phyloP scores from a whole-genome alignment of 2,113 vertebrate genomes.

The Chaetorhynchus papuensis region DNA sequence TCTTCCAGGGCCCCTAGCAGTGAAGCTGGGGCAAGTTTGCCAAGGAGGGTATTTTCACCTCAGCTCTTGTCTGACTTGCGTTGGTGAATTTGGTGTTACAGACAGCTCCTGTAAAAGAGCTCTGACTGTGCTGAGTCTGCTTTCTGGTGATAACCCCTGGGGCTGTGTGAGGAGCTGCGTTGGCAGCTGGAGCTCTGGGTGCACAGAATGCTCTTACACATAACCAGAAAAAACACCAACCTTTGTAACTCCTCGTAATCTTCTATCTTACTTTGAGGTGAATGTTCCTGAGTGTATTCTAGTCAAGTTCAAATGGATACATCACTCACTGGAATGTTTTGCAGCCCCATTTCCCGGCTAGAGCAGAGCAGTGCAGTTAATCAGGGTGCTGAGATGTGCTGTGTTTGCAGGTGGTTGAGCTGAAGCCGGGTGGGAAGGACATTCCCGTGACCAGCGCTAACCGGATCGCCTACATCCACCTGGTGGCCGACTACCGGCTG shows the following conservation, averaged over 20 bases:
- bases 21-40: neutral
- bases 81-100: neutral
- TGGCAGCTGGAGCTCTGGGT: neutral
- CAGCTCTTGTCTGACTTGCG: neutral
- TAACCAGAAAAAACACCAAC: neutral
- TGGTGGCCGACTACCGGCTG: constrained; percentile 92
- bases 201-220: neutral
- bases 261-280: neutral
- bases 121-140: neutral
- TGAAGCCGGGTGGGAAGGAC: constrained; percentile 90
- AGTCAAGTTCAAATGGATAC: neutral
- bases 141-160: neutral
- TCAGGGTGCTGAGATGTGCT: neutral
- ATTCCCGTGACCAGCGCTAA: constrained; percentile 94
- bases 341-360: fast-evolving
- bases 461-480: constrained; percentile 92
- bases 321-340: neutral
- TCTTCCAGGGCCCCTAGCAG: neutral
- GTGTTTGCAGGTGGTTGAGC: constrained; percentile 86
- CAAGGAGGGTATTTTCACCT: neutral
- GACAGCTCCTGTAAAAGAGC: neutral
- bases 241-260: neutral
- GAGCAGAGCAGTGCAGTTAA: neutral
- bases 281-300: neutral
- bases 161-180: neutral